These are phyloP conservation scores for Sula dactylatra DNA, from an alignment of 2,113 vertebrate species.

Conservation along the genomic window DNA sequence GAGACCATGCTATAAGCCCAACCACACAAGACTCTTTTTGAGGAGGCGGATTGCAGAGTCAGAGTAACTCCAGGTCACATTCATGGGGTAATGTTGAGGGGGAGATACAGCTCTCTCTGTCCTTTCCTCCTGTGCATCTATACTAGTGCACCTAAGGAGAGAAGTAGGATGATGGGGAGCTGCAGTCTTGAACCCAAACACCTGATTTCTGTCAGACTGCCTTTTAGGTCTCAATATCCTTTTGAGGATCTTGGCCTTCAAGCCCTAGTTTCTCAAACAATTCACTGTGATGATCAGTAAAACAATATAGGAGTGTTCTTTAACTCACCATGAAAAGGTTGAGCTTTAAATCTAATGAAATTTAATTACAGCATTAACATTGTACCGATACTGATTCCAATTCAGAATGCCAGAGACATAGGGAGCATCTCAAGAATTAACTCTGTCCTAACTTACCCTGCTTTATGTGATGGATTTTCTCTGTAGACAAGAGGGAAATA, in stretches of 20 bases:
- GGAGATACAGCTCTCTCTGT: neutral
- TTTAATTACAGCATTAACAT: slow-evolving; percentile 56
- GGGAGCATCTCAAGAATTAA: slow-evolving; percentile 27
- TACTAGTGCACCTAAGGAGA: neutral
- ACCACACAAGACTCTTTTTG: rapidly evolving
- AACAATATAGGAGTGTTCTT: slow-evolving; percentile 3
- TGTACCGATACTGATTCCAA: slow-evolving; percentile 1
- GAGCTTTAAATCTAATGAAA: slow-evolving; percentile 61
- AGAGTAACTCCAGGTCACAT: neutral
- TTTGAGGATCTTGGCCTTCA: neutral
- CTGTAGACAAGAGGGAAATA: neutral
- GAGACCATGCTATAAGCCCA: neutral
- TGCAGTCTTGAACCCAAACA: neutral
- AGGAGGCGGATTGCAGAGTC: neutral
- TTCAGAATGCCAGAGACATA: neutral
- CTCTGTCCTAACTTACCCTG: neutral
- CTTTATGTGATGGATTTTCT: neutral
- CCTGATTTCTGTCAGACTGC: neutral
- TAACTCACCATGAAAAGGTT: slow-evolving; percentile 30
- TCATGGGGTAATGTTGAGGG: neutral
- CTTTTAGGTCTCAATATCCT: neutral
- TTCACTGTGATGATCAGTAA: neutral
- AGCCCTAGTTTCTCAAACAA: neutral
- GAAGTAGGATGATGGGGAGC: neutral
- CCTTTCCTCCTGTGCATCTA: neutral